These are phyloP conservation scores for Steinernema hermaphroditum DNA, from an alignment of 2,888 invertebrate genomes.

Conservation along the genomic window DNA sequence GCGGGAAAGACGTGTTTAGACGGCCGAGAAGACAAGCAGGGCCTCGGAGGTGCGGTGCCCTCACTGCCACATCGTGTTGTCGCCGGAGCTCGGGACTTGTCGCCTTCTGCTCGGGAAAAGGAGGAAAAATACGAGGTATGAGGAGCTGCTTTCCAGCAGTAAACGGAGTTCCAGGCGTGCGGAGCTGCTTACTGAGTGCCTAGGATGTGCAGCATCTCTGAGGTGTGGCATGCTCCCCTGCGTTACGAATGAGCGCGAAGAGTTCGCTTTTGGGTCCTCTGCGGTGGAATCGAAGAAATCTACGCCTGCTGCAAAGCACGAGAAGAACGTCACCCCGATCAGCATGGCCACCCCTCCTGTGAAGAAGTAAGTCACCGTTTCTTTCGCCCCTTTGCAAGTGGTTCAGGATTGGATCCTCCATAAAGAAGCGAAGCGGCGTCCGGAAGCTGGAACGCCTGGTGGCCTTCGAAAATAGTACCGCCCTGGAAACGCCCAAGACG, in stretches of 20 bases:
- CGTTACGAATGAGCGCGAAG: not conserved
- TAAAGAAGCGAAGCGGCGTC: conserved; percentile 17
- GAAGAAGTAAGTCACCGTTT: not conserved
- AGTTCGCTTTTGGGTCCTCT: not conserved
- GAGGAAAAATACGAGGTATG: not conserved
- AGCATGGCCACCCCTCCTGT: not conserved
- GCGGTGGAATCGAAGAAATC: not conserved
- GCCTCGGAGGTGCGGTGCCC: not conserved
- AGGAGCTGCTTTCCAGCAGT: too few relatives aligned
- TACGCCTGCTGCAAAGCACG: not conserved
- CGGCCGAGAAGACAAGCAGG: too few relatives aligned
- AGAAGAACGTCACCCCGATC: not conserved
- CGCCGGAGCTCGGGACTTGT: not conserved
- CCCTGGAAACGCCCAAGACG: conserved; percentile 1
- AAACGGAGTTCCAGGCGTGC: not conserved
- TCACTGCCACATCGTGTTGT: not conserved
- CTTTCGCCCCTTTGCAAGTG: too few relatives aligned
- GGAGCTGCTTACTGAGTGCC: not conserved
- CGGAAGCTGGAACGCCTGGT: conserved; percentile 2
- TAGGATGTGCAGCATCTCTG: not conserved
- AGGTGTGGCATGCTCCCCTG: not conserved
- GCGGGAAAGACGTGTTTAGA: too few relatives aligned
- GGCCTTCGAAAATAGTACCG: not conserved
- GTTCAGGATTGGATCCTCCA: conserved; percentile 20
- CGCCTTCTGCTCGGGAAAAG: not conserved